Evolutionary conservation across 2,797 vertebrate species (phyloP).

Genomic region (Tenualosa ilisha): DNA sequence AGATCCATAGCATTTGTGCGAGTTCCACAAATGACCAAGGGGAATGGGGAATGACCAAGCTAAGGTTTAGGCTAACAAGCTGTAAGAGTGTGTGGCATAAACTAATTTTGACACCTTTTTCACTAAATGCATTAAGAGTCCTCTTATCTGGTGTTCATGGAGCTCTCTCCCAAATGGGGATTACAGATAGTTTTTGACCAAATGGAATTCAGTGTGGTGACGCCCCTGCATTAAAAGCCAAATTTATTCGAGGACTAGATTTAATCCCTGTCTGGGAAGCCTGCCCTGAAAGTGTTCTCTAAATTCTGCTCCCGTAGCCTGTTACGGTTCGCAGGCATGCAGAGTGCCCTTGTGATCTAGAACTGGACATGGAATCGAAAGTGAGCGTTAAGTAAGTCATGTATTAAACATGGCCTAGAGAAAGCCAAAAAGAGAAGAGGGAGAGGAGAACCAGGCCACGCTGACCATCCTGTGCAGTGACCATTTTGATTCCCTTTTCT

Average conservation of each 20-base stretch:
- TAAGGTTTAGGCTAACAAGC: neutral
- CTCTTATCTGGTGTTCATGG: neutral
- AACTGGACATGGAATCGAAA: constrained; percentile 23
- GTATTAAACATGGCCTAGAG: constrained; percentile 17
- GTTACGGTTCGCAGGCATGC: neutral
- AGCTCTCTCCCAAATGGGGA: neutral
- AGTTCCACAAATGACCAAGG: neutral
- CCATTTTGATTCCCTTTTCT: constrained; percentile 58
- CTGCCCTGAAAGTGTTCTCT: constrained; percentile 17
- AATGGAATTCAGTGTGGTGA: constrained; percentile 13
- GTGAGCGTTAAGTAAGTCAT: constrained; percentile 20
- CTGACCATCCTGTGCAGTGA: constrained; percentile 56
- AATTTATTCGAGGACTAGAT: constrained; percentile 18
- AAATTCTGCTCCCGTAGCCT: neutral
- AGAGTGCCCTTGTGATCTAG: constrained; percentile 21
- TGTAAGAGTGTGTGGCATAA: neutral
- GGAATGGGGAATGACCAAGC: neutral
- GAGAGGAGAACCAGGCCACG: constrained; percentile 51
- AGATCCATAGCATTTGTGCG: neutral
- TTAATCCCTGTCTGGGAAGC: constrained; percentile 22
- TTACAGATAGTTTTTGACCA: constrained; percentile 13
- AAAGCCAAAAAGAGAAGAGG: neutral
- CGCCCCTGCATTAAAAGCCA: constrained; percentile 5
- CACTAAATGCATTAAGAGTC: neutral
- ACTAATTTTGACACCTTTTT: constrained; percentile 16